Base-by-base conservation (phyloP, 2,113 vertebrate species). In the Carollia perspicillata region DNA sequence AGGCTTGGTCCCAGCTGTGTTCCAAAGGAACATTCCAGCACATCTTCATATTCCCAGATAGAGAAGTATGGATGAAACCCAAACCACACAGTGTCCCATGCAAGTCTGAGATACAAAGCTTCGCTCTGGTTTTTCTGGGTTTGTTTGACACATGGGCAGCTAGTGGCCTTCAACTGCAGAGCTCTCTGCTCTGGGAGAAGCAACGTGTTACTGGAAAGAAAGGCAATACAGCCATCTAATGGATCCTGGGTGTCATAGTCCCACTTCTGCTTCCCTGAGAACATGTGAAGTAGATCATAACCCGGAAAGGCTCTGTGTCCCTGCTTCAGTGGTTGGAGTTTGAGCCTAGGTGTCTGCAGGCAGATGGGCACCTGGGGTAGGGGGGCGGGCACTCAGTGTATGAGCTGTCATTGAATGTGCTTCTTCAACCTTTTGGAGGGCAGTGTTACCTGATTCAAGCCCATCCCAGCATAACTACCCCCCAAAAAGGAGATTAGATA, bases 191-290 rank as follows among this genome's bases (percentile, higher is more conserved):
- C 4, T 37, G n/a, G 20, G n/a, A 79, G 37, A 84, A 79, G 63
- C 92, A 90, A 68, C 49, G 49, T 84, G 30, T 80, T 63, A 49
- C 63, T 80, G 30, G 47, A 96, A 96, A 97, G 90, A 96, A 96
- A 97, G n/a, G 68, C 94, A 97, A 96, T 84, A 97, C 94, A 96
- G 96, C 95, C 97, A 94, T 95, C 96, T 98, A 96, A 97, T 95
- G 96, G 96, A 96, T 78, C 35, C 44, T 35, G 40, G 5, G 11
- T 86, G 83, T 33, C 85, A 97, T 47, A 89, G 74, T 20, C 33
- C 26, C 2, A 14, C 44, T 93, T 49, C 55, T 71, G 20, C 72
- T 51, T 88, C 53, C 63, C 40, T 55, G 42, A 26, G 35, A 95
- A 71, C 14, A 65, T 5, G 28, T 47, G n/a, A 84, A 85, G 28